Base-by-base conservation (phyloP, 1,140 invertebrate genomes). In the Druon quercuslanigerum region DNA sequence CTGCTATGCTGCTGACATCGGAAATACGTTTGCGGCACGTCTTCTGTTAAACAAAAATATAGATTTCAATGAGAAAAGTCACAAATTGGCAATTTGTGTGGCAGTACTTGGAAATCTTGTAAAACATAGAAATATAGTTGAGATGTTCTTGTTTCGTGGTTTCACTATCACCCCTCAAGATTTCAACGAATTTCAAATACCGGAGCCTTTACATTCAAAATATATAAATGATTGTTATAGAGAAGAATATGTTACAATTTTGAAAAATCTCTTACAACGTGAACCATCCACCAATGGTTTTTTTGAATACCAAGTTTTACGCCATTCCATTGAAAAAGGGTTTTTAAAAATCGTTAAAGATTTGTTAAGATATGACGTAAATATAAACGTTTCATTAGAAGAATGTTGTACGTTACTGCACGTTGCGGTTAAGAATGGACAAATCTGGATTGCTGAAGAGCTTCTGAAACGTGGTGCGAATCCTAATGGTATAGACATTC, bases 371-470 rank as follows among this genome's bases (percentile, higher is more conserved):
- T 50, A 79, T 82, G 50, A 77, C 20, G 46, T 46, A 6, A 51
- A 74, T 25, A 40, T 78, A 1, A 74, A 78, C n/a, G 51, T 46
- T 50, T 16, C 25, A 3, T 17, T 19, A 14, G 40, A 74, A n/a
- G 51, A 74, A 95, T 95, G 25, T 19, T 77, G 11, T n/a, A 78
- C 60, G 9, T 14, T 74, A n/a, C 17, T 78, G 13, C 72, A 78
- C 9, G 50, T 73, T 71, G 76, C 76, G 19, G 12, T 66, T 11
- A 72, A 54, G 16, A 51, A 14, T 13, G 12, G 51, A 19, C 50
- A 78, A 17, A n/a, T 56, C 19, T 13, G 52, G n/a, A 78, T 78
- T 16, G 54, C 52, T 8, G 40, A 25, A 50, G 66, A 33, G 20
- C 40, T 78, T n/a, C 17, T 74, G 17, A 40, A 78, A 51, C 17